These are phyloP conservation scores for Epizoanthus rinbou DNA, from an alignment of 92 coral and sea anemone species.

Conservation along the genomic window DNA sequence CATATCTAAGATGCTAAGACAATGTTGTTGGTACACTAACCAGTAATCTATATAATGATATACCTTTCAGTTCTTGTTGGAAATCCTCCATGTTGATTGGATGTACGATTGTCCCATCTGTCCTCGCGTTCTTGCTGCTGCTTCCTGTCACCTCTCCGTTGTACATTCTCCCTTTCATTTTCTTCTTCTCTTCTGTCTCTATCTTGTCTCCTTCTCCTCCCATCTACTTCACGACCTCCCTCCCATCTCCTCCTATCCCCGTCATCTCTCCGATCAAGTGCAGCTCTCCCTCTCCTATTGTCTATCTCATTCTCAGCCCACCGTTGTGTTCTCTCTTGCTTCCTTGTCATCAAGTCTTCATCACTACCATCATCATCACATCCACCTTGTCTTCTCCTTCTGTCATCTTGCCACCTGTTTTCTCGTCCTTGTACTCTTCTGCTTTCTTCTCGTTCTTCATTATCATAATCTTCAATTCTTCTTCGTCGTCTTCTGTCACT, in stretches of 20 bases:
- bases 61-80: constrained; percentile 11
- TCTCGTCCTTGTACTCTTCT: neutral
- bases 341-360: constrained; percentile 44
- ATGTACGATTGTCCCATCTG: neutral
- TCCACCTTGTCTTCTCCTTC: constrained; percentile 26
- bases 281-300: constrained; percentile 1
- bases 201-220: constrained; percentile 12
- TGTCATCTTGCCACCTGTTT: neutral
- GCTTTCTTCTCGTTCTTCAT: constrained; percentile 21
- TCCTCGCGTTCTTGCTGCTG: neutral
- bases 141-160: constrained; percentile 21
- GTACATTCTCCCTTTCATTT: constrained; percentile 1
- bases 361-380: constrained; percentile 20
- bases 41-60: neutral
- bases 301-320: constrained; percentile 41
- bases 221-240: constrained; percentile 20
- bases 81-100: neutral
- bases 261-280: constrained; percentile 24
- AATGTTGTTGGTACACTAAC: no score
- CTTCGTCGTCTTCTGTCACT: constrained; percentile 16
- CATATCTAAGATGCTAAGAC: no score
- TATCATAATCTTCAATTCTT: neutral
- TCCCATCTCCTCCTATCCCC: constrained; percentile 36
- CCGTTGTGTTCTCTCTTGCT: constrained; percentile 40
- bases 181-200: constrained; percentile 32